Base-by-base conservation (phyloP, 2,113 vertebrate genomes). In the Ammodytes dubius region DNA sequence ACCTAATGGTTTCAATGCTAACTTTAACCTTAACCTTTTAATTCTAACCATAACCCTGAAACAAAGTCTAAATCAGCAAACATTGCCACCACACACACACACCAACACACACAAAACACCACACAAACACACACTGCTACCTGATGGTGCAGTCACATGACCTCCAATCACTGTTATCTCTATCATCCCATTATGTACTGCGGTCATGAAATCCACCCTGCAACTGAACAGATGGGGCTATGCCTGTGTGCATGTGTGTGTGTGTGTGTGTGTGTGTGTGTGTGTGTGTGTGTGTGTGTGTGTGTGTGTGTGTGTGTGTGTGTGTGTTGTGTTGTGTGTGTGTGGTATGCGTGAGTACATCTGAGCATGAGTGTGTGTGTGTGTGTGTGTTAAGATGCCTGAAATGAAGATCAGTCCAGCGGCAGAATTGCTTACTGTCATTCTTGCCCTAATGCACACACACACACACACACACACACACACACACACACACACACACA, bases 381-480 rank as follows among this genome's bases (percentile, higher is more conserved):
- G 52, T 64, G 77, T 60, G 72, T 47, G 68, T 37, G 78, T 74
- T 86, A 73, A 90, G 86, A 89, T 78, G 79, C 54, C 82, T 68
- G 72, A 88, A 90, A 90, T 88, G 81, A 91, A 90, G 86, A 93
- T 89, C 89, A 89, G 88, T 90, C 88, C 86, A 87, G 82, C 70
- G 45, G 83, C 87, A 88, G 90, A 90, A 93, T 91, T 87, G 89
- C 86, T 86, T 87, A 88, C 86, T 84, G 89, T 89, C 90, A 84
- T 87, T 91, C 87, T 88, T 89, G 90, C 70, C 57, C 67, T 81
- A 82, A 82, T 85, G 78, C 90, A 69, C 82, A 17, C 39, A 4
- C 17, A 42, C 59, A 69, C 42, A 64, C 50, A 50, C 57, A 70
- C 70, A 75, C 14, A 42, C n/a, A 50, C 73, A 52, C 14, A 11